Conservation (phyloP, 2,797 vertebrate genomes). For the Coregonus sp. region DNA sequence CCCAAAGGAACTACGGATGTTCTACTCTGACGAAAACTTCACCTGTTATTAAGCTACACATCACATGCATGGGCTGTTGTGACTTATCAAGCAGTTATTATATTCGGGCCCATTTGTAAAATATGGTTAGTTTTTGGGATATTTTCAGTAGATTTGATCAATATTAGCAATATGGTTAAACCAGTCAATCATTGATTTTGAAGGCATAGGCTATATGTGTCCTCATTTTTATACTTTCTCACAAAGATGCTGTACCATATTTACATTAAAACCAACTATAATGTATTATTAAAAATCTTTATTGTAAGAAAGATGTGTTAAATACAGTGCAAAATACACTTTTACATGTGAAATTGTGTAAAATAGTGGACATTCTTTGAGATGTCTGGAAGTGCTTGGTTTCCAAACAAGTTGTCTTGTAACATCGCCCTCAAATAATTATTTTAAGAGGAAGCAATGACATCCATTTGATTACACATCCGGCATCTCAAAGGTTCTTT, state of each 20-base stretch:
- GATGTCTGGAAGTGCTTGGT: neutral
- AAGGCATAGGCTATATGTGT: constrained; percentile 3
- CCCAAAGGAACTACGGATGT: neutral
- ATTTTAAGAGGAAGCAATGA: neutral
- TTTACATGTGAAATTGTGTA: neutral
- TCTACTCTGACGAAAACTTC: neutral
- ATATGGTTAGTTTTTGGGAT: neutral
- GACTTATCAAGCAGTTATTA: neutral
- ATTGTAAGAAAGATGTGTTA: constrained; percentile 3
- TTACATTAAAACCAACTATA: constrained; percentile 48
- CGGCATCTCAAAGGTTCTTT: neutral
- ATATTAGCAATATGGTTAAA: constrained; percentile 14
- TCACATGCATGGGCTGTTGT: neutral
- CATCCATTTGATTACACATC: neutral
- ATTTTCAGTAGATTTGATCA: constrained; percentile 35
- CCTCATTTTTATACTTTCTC: constrained; percentile 40
- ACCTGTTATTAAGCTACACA: neutral
- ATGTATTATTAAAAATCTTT: constrained; percentile 15
- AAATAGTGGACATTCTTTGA: neutral
- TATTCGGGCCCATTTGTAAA: neutral
- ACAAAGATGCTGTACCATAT: constrained; percentile 26
- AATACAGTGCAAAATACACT: constrained; percentile 13
- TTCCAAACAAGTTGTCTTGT: neutral
- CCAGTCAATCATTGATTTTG: constrained; percentile 15
- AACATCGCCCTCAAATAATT: neutral